A percentile compares a stretch with the other conserved stretches of the same genome.
These are phyloP conservation scores for Strix uralensis DNA, from an alignment of 2,113 vertebrate genomes.

Conservation along the genomic window DNA sequence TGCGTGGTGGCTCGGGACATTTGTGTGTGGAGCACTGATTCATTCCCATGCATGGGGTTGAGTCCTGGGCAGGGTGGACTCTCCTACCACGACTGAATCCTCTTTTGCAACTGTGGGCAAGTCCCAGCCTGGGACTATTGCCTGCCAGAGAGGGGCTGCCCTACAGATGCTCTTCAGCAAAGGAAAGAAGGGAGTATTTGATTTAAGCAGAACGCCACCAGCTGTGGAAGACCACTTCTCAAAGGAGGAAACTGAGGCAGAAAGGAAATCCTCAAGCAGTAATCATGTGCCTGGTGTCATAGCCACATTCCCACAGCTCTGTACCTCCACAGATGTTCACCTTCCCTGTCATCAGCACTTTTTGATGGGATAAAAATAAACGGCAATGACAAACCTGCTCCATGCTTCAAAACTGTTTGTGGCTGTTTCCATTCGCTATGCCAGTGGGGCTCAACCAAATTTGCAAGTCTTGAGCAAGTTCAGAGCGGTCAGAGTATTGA, in stretches of 20 bases:
- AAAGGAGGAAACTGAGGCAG: background rate
- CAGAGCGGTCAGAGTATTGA: background rate
- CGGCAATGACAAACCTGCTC: background rate
- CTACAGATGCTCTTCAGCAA: background rate
- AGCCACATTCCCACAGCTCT: background rate
- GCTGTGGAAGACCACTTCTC: background rate
- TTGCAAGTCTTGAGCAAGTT: background rate
- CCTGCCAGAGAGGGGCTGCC: background rate
- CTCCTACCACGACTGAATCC: background rate
- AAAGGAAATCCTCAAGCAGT: background rate
- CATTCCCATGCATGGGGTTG: accelerated
- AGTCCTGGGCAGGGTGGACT: background rate
- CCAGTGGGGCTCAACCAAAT: background rate
- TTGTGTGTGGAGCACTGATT: background rate
- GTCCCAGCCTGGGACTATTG: background rate
- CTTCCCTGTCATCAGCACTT: background rate
- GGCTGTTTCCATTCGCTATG: background rate
- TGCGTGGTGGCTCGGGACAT: accelerated
- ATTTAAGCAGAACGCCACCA: background rate
- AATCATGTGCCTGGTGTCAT: background rate
- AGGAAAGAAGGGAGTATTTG: background rate
- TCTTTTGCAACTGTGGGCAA: background rate
- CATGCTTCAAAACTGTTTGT: background rate
- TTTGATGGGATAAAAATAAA: background rate
- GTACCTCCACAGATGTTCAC: background rate